These are phyloP conservation scores for Drosophila pandora DNA, from an alignment of 1,140 invertebrate genomes.

Conservation along the genomic window DNA sequence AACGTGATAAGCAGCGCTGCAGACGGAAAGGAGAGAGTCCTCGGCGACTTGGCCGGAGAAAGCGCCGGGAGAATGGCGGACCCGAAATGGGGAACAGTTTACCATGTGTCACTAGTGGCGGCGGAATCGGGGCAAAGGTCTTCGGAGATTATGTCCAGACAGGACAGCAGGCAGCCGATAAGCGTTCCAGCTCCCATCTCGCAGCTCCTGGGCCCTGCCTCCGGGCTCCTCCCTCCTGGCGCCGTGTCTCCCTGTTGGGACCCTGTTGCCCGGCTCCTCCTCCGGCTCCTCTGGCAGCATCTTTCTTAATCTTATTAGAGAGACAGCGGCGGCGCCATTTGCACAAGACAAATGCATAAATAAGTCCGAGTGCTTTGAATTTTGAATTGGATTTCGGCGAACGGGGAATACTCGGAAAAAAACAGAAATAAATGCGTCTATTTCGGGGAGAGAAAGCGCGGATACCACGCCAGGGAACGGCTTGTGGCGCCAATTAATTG, in stretches of 20 bases:
- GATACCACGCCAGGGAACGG: not conserved
- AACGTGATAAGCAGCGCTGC: conserved; percentile 57
- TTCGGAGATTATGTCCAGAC: conserved; percentile 67
- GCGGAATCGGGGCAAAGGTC: conserved; percentile 52
- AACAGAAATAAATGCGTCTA: not conserved
- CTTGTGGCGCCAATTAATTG: not conserved
- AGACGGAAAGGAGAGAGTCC: conserved; percentile 27
- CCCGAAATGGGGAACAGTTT: conserved; percentile 23
- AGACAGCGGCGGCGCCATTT: conserved; percentile 64
- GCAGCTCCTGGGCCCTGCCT: not conserved
- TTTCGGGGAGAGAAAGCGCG: not conserved
- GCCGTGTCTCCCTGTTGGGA: not conserved
- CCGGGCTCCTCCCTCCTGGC: not conserved
- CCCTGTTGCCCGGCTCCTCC: not conserved
- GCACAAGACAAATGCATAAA: conserved; percentile 78
- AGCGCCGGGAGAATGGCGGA: not conserved
- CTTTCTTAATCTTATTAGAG: conserved; percentile 64
- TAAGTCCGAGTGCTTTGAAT: conserved; percentile 76
- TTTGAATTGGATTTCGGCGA: conserved; percentile 62
- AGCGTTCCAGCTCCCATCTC: conserved; percentile 7
- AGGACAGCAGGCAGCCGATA: conserved; percentile 48
- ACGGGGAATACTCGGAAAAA: conserved; percentile 15
- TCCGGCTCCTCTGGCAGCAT: conserved; percentile 13
- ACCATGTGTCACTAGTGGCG: conserved; percentile 54
- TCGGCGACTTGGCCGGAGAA: not conserved